Base-by-base conservation (phyloP, 2,797 vertebrate genomes). In the Spinus olivaceus region DNA sequence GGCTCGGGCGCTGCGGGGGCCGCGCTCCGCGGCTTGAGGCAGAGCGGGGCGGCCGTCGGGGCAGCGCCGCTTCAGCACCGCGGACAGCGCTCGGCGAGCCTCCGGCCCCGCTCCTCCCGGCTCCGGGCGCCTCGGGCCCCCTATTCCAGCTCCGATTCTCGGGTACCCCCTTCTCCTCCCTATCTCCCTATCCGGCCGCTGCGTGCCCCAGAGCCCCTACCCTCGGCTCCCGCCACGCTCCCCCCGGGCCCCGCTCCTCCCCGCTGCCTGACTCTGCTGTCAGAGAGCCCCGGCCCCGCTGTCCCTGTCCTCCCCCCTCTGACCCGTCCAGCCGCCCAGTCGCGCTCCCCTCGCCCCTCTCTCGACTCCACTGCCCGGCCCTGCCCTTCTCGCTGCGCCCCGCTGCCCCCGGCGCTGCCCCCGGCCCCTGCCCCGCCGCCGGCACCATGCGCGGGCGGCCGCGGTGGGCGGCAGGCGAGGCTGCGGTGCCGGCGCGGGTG, bases 61-160 rank as follows among this genome's bases (percentile, higher is more conserved):
- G 72, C 66, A 66, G 49, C 4, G 42, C 59, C 25, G 67, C 25
- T 89, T 91, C 97, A 97, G 97, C 95, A 97, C 96, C 94, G 63
- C 56, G 97, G 97, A 97, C 96, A 97, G 97, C 94, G 74, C 89
- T 2, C 3, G 41, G 15, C 8, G 9, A 42, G 60, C 64, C 18
- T 4, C 32, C 30, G 9, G 46, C 57, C 17, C 19, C 46, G 9
- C n/a, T 21, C 3, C 32, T 25, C n/a, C 53, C 25, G 18, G 12
- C 37, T 17, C 37, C 20, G 2, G 25, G 10, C 4, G 2, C 51
- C 16, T 13, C 28, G 21, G 39, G 2, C 4, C 25, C 22, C 6
- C 35, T 9, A 23, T 14, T 21, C 51, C 73, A 5, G 35, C 67
- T 64, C n/a, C 16, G 7, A 32, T 23, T 32, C 46, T 35, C 18